Conservation (phyloP, 2,113 vertebrate genomes). For the Parus major region DNA sequence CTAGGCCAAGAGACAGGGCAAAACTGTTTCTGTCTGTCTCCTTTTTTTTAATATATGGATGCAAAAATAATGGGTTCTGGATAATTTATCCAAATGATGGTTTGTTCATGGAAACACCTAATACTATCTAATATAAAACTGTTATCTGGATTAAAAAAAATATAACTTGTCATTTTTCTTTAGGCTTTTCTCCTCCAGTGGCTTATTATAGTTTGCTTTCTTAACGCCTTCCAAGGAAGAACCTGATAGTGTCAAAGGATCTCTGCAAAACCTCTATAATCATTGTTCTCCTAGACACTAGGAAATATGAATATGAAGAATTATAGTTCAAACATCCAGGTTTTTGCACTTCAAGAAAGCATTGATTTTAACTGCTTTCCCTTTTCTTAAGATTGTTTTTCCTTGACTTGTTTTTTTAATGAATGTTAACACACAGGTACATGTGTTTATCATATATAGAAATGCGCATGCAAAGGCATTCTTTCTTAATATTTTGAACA, state of each 20-base stretch:
- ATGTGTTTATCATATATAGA: rapidly evolving
- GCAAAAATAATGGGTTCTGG: not conserved
- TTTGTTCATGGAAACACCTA: not conserved
- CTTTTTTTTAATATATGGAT: not conserved
- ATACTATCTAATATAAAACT: not conserved
- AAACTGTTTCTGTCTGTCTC: not conserved
- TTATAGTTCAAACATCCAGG: not conserved
- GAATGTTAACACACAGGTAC: not conserved
- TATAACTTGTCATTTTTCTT: not conserved
- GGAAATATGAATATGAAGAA: not conserved
- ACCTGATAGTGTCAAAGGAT: not conserved
- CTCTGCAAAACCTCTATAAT: not conserved
- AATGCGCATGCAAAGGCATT: not conserved
- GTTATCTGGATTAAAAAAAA: not conserved
- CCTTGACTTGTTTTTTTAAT: not conserved
- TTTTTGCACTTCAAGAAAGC: not conserved
- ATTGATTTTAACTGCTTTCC: not conserved
- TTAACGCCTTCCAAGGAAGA: not conserved
- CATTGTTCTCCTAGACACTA: not conserved
- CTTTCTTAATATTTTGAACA: not conserved
- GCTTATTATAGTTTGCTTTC: not conserved
- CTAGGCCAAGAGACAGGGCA: not conserved
- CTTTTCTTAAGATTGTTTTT: not conserved
- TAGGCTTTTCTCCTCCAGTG: not conserved
- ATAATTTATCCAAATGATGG: not conserved